Evolutionary conservation across 2,797 vertebrate species (phyloP), one percentile per base, ranked within the genome.

Genomic region (Leptatherina wallacei): DNA sequence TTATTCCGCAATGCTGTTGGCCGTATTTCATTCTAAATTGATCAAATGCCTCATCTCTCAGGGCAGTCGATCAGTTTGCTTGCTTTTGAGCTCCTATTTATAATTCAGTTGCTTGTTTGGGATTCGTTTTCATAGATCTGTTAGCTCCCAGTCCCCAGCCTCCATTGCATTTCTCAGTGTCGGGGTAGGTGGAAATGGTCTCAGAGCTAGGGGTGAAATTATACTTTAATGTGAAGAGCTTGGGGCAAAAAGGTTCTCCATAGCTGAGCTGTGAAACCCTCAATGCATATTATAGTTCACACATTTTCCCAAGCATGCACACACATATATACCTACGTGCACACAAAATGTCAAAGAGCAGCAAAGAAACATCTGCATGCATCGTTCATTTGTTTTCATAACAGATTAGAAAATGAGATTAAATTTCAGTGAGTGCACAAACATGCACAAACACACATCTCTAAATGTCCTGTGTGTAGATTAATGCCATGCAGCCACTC

Each of bases 221-320:
- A 51, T 22, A 51, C 22, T 52, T 80, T 64, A 24, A 70, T 2
- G 1, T 68, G 57, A 76, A 68, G 42, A 38, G 57, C 49, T 33
- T 51, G 14, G 54, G 27, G 54, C 22, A n/a, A 71, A 80, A 84
- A 70, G 27, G 52, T 57, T 69, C 38, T 12, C 27, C 3, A 0
- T 57, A 69, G 74, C 61, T 60, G 59, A 65, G 66, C 64, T 29
- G 35, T 66, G 80, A 82, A 73, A 82, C 72, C 27, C 57, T 33
- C 2, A 54, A 33, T 58, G 75, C 42, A 55, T 22, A 52, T 65
- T 62, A 64, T 66, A 66, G 80, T 33, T 47, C 65, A 57, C 49
- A 52, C 60, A 64, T 85, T 80, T 69, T 60, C 32, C 18, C 3
- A 0, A 27, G 14, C 32, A 32, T 42, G 54, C 52, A 61, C 27